Conservation (phyloP, 2,113 vertebrate genomes). For the Phoenicopterus ruber region DNA sequence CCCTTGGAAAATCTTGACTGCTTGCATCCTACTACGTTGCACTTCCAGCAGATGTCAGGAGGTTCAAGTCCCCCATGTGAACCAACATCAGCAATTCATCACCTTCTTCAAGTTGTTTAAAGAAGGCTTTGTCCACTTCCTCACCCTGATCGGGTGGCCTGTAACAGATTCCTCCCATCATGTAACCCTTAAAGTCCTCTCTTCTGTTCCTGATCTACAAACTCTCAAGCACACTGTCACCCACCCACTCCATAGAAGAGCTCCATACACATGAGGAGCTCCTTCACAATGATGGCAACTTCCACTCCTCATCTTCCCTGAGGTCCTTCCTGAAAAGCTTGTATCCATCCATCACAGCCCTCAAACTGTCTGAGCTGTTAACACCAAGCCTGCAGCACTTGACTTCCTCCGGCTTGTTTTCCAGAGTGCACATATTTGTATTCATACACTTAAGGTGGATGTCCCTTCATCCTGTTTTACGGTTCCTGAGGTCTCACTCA, state of each 20-base stretch:
- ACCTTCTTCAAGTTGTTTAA: background rate
- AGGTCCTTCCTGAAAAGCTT: background rate
- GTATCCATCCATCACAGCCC: background rate
- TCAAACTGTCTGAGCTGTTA: background rate
- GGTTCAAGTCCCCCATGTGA: background rate
- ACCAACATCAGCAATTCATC: background rate
- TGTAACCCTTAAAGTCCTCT: background rate
- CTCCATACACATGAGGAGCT: rapidly evolving
- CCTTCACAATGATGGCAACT: background rate
- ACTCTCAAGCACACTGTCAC: background rate
- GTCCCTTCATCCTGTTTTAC: background rate
- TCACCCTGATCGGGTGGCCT: background rate
- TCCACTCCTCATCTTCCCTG: background rate
- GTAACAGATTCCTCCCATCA: background rate
- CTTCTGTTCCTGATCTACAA: background rate
- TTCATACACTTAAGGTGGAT: background rate
- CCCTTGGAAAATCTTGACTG: background rate
- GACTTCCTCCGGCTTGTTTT: background rate
- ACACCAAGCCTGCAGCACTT: background rate
- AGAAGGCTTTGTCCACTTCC: background rate
- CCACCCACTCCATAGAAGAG: background rate
- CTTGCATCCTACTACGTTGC: background rate
- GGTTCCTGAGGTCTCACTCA: background rate
- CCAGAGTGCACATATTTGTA: background rate
- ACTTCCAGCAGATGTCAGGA: background rate